Evolutionary conservation across 2,797 vertebrate species (phyloP), one percentile per base, ranked within the genome.

Genomic region (Acrossocheilus fasciatus): DNA sequence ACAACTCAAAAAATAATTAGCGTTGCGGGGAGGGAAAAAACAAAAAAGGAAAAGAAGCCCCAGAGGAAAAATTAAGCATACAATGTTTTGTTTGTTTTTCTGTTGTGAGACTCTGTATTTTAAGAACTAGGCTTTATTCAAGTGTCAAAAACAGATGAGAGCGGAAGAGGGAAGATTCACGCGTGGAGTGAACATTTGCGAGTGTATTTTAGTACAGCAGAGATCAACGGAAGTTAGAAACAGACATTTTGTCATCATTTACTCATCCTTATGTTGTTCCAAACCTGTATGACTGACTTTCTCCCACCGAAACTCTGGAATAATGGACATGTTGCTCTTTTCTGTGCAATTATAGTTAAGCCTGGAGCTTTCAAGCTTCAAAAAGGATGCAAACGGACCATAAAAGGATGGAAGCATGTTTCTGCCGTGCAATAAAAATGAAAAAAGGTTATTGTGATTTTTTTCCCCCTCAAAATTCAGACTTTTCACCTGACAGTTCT

Each of bases 1-100:
- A 36, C 64, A 41, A 17, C 45, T 45, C 12, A 17, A 39, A 70
- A 70, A 69, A 64, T 64, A 45, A 80, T 80, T 80, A 64, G n/a
- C 2, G 4, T 64, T 18, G 41, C 41, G 15, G 39, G 39, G 41
- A 79, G 26, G 36, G 62, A 43, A 62, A 9, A 77, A 39, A 66
- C 30, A 23, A 20, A 57, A 62, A 62, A 20, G 15, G 36, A 78
- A 30, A 30, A 66, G 18, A 69, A 69, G 34, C 52, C 66, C 45
- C 64, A 70, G 20, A n/a, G 20, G 30, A n/a, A 68, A 47, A 39
- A n/a, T 36, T 0, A 69, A 52, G 34, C 47, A 52, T 52, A 70
- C 11, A 20, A 14, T 4, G 79, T 82, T 76, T 75, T 52, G 34
- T 54, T 50, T 52, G 20, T 72, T 80, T 45, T 80, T 30, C 41